phyloP scores from a whole-genome alignment of 2,797 vertebrate species.

The Sciaenops ocellatus region DNA sequence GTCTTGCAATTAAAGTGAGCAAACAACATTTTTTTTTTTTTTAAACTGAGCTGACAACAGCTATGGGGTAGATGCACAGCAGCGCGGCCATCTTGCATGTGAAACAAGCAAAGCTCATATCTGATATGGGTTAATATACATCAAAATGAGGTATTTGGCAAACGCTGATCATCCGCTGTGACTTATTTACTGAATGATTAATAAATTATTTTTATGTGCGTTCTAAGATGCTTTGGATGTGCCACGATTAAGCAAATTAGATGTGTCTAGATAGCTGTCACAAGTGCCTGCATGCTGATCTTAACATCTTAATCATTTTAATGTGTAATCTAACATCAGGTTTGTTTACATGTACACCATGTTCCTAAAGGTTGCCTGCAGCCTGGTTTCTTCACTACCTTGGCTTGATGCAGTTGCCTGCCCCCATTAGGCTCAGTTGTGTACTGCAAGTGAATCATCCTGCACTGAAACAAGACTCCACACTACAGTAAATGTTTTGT shows the following conservation, averaged over 20 bases:
- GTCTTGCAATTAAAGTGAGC: conserved; percentile 77
- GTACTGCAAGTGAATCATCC: conserved; percentile 58
- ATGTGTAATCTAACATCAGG: conserved; percentile 37
- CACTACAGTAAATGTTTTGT: not conserved
- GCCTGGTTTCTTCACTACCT: conserved; percentile 11
- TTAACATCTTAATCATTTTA: conserved; percentile 43
- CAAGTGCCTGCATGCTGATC: conserved; percentile 10
- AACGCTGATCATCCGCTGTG: conserved; percentile 60
- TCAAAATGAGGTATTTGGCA: conserved; percentile 52
- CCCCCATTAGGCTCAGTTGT: conserved; percentile 64
- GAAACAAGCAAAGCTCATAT: conserved; percentile 21
- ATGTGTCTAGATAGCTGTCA: conserved; percentile 29
- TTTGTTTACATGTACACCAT: conserved; percentile 44
- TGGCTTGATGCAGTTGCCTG: conserved; percentile 66
- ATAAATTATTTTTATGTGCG: conserved; percentile 32
- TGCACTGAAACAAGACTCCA: not conserved
- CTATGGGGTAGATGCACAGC: conserved; percentile 17
- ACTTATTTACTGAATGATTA: conserved; percentile 62
- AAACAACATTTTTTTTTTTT: conserved; percentile 65
- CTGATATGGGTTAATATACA: conserved; percentile 31
- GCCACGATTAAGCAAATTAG: conserved; percentile 34
- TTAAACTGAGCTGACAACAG: conserved; percentile 46
- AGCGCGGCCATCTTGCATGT: conserved; percentile 17
- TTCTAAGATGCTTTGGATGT: conserved; percentile 23
- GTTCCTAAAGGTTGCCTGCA: conserved; percentile 41